Evolutionary conservation across 2,888 invertebrate genomes (phyloP).

Genomic region (Melieria crassipennis): DNA sequence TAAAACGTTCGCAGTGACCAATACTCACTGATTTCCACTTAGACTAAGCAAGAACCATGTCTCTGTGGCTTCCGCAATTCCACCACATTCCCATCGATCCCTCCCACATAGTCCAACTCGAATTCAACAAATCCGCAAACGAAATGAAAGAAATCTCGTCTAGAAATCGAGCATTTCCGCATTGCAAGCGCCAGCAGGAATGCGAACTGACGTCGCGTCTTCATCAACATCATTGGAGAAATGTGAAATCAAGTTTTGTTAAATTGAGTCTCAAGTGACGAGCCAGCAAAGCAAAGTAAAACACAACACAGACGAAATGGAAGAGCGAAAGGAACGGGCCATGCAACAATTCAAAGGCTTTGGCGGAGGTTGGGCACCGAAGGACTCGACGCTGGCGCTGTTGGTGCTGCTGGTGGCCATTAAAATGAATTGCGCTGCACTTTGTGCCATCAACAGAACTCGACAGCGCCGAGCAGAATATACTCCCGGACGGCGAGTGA

Average conservation of each 20-base stretch:
- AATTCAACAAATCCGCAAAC: not conserved
- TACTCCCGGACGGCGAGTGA: conserved; percentile 55
- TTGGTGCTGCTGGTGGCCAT: conserved; percentile 46
- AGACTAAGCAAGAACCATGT: too few relatives aligned
- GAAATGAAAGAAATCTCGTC: not conserved
- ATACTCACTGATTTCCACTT: too few relatives aligned
- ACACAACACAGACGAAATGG: conserved; percentile 30
- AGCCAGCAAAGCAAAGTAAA: conserved; percentile 36
- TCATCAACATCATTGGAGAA: conserved; percentile 32
- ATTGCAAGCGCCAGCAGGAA: not conserved
- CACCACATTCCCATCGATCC: too few relatives aligned
- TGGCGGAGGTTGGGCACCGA: too few relatives aligned
- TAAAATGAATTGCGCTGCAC: conserved; percentile 62
- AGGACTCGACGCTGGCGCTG: not conserved
- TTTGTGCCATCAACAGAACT: conserved; percentile 56
- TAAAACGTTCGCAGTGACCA: too few relatives aligned
- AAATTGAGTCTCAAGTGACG: conserved; percentile 63
- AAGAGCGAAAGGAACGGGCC: conserved; percentile 30
- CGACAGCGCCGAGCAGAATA: conserved; percentile 38
- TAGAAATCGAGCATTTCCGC: conserved; percentile 12
- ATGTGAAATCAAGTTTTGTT: conserved; percentile 60
- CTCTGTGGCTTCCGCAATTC: too few relatives aligned
- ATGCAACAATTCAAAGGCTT: conserved; percentile 34
- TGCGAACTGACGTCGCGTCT: not conserved
- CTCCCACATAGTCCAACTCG: too few relatives aligned